phyloP scores from a whole-genome alignment of 2,888 invertebrate genomes.

The Dynastes maya region DNA sequence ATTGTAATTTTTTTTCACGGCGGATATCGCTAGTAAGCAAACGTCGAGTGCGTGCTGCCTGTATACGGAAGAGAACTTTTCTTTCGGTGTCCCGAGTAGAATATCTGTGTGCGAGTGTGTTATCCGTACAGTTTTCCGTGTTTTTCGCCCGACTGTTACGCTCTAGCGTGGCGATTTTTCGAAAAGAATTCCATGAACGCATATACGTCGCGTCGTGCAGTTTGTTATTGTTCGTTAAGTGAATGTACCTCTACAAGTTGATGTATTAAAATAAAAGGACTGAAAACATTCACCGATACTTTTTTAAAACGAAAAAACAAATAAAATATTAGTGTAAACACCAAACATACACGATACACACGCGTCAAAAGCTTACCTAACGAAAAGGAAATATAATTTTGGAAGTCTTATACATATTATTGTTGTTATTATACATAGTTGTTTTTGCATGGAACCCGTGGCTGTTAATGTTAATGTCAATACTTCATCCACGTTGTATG shows the following conservation, averaged over 20 bases:
- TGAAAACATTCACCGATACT: too few relatives aligned
- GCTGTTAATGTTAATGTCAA: neutral
- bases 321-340: slow-evolving; percentile 11
- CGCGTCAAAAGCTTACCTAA: neutral
- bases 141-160: neutral
- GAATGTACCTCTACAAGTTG: neutral
- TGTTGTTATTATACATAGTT: slow-evolving; percentile 9
- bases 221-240: neutral
- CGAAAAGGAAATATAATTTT: slow-evolving; percentile 4
- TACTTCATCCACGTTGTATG: slow-evolving; percentile 1
- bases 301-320: neutral
- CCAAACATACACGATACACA: neutral
- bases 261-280: neutral
- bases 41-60: neutral
- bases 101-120: slow-evolving; percentile 12
- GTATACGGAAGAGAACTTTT: slow-evolving; percentile 3
- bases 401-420: slow-evolving; percentile 1
- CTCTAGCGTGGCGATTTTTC: neutral
- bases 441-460: neutral
- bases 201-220: neutral
- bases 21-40: neutral
- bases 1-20: neutral
- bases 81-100: slow-evolving; percentile 1
- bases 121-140: neutral
- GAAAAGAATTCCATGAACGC: neutral